A percentile compares a stretch with the other conserved stretches of the same genome.
phyloP scores from a whole-genome alignment of 2,797 vertebrate species.

The Typhlichthys eigenmanni region DNA sequence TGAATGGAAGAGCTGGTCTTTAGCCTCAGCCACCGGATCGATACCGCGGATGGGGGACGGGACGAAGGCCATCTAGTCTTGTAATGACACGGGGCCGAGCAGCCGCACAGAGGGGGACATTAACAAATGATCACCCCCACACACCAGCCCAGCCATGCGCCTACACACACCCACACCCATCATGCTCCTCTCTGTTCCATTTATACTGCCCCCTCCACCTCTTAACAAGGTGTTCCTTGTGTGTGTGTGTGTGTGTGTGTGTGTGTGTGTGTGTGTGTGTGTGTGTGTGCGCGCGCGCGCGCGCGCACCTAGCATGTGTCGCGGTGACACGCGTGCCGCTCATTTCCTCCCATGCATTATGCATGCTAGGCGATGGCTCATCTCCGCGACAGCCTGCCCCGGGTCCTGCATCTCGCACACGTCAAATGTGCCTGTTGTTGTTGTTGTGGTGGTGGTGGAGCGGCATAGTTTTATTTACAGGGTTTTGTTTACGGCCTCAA shows the following conservation, averaged over 20 bases:
- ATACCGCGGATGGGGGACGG: slow-evolving; percentile 47
- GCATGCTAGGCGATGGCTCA: slow-evolving; percentile 43
- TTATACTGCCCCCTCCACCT: slow-evolving; percentile 8
- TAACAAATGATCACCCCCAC: slow-evolving; percentile 56
- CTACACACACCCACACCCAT: slow-evolving; percentile 42
- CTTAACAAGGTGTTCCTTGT: slow-evolving; percentile 22
- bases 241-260: too few relatives aligned
- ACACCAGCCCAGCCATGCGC: slow-evolving; percentile 34
- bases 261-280: slow-evolving; percentile 17
- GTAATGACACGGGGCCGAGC: slow-evolving; percentile 55
- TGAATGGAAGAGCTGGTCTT: slow-evolving; percentile 16
- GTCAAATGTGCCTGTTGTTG: slow-evolving; percentile 54
- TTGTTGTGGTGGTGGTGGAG: slow-evolving; percentile 24
- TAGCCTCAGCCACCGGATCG: slow-evolving; percentile 53
- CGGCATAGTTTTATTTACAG: slow-evolving; percentile 56
- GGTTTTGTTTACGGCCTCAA: slow-evolving; percentile 68
- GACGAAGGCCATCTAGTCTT: slow-evolving; percentile 42
- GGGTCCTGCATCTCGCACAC: slow-evolving; percentile 49
- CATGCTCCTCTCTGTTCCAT: slow-evolving; percentile 24
- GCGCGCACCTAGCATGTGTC: slow-evolving; percentile 31
- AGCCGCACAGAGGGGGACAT: slow-evolving; percentile 44
- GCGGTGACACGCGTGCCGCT: background rate
- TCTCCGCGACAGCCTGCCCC: slow-evolving; percentile 47
- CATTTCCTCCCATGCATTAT: slow-evolving; percentile 50
- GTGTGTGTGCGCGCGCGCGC: slow-evolving; percentile 36